A percentile compares a stretch with the other conserved stretches of the same genome.
These are phyloP conservation scores for Micronycteris hirsuta DNA, from an alignment of 2,113 vertebrate genomes.

Conservation along the genomic window DNA sequence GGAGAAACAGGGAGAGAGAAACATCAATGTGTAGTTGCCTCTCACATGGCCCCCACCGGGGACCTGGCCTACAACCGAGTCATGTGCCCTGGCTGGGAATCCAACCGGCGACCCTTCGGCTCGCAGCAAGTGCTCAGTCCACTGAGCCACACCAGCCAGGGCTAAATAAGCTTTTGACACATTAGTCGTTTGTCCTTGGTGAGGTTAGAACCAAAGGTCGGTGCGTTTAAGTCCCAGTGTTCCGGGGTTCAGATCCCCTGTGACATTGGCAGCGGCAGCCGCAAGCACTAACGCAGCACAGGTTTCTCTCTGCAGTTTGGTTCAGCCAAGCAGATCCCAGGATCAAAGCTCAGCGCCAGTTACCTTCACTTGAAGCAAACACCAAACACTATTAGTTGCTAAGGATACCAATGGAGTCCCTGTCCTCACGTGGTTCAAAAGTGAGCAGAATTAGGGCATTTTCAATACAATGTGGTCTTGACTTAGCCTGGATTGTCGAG, in stretches of 20 bases:
- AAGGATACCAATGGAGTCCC: not conserved
- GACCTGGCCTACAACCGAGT: too few species aligned
- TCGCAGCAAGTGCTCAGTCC: too few species aligned
- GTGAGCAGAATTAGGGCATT: not conserved
- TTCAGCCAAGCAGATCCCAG: too few species aligned
- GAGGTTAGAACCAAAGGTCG: not conserved
- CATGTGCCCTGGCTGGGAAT: too few species aligned
- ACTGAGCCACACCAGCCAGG: too few species aligned
- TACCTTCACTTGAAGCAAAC: not conserved
- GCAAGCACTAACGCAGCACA: too few species aligned
- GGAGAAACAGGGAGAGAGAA: too few species aligned
- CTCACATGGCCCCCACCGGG: too few species aligned
- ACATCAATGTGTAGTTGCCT: too few species aligned
- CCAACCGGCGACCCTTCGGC: too few species aligned
- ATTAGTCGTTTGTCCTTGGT: not conserved
- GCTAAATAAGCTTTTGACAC: too few species aligned
- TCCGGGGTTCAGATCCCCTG: rapidly evolving
- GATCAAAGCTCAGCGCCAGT: rapidly evolving
- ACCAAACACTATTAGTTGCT: too few species aligned
- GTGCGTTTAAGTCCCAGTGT: not conserved
- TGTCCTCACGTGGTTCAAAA: not conserved
- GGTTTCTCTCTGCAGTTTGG: not conserved
- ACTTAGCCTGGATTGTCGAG: not conserved
- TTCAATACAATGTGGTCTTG: not conserved
- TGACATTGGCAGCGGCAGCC: not conserved